These are phyloP conservation scores for Cynopterus brachyotis DNA, from an alignment of 2,113 vertebrate genomes.

Conservation along the genomic window DNA sequence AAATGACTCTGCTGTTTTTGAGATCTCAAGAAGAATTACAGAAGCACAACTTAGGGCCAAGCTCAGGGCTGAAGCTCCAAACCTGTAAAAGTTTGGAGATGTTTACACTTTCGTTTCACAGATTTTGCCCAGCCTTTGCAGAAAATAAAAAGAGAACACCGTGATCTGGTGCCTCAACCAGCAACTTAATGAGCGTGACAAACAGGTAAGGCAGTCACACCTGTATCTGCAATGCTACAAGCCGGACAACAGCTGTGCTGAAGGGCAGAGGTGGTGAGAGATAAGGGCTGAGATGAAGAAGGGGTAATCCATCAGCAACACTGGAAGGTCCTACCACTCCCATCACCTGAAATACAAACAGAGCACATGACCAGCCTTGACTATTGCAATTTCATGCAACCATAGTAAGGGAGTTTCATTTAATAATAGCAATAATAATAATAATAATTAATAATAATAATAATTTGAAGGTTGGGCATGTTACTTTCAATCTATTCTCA, in stretches of 20 bases:
- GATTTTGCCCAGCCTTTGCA: slow-evolving; percentile 90
- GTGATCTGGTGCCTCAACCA: slow-evolving; percentile 81
- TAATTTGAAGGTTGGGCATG: slow-evolving; percentile 77
- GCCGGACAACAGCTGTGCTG: slow-evolving; percentile 98
- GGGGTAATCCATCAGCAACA: slow-evolving; percentile 97
- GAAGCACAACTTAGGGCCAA: slow-evolving; percentile 74
- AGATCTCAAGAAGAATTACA: slow-evolving; percentile 79
- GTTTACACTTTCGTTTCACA: slow-evolving; percentile 80
- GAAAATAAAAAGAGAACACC: slow-evolving; percentile 82
- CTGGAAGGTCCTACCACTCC: slow-evolving; percentile 99
- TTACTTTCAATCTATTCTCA: slow-evolving; percentile 70
- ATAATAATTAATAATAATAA: slow-evolving; percentile 52
- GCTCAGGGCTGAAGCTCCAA: slow-evolving; percentile 70
- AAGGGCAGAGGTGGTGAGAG: slow-evolving; percentile 99
- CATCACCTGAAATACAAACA: slow-evolving; percentile 96
- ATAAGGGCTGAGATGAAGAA: slow-evolving; percentile 99
- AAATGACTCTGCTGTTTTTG: slow-evolving; percentile 77
- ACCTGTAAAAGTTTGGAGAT: slow-evolving; percentile 57
- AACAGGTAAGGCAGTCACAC: slow-evolving; percentile 87
- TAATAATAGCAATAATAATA: slow-evolving; percentile 59
- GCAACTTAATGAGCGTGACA: slow-evolving; percentile 81
- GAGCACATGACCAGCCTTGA: slow-evolving; percentile 87
- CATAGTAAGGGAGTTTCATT: slow-evolving; percentile 81
- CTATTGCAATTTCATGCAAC: slow-evolving; percentile 82
- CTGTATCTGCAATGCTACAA: slow-evolving; percentile 99